Conservation (phyloP, 2,113 vertebrate species). For the Prolemur simus region DNA sequence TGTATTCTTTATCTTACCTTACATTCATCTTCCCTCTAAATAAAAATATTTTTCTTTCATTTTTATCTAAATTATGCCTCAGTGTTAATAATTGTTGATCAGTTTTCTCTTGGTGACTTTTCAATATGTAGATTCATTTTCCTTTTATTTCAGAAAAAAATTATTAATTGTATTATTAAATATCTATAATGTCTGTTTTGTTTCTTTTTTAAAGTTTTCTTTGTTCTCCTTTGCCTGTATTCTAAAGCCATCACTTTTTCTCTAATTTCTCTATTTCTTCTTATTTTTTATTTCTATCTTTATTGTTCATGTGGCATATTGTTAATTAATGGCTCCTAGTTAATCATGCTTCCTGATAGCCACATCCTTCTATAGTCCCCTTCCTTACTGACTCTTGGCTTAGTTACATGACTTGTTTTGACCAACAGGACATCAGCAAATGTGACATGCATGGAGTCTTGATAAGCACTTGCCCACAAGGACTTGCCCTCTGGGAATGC, state of each 20-base stretch:
- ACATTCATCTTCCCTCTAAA: not conserved
- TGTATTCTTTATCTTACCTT: not conserved
- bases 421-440: not conserved
- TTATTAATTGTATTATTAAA: not conserved
- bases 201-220: not conserved
- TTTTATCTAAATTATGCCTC: conserved; percentile 2
- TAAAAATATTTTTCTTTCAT: not conserved
- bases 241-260: not conserved
- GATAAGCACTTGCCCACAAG: not conserved
- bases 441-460: not conserved
- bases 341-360: not conserved
- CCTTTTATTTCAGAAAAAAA: not conserved
- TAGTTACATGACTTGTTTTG: not conserved
- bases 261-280: not conserved
- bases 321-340: not conserved
- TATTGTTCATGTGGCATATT: not conserved
- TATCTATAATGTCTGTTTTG: not conserved
- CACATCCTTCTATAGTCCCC: not conserved
- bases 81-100: not conserved
- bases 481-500: not conserved
- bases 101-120: not conserved
- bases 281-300: not conserved
- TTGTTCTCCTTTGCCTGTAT: not conserved
- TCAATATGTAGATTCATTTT: not conserved
- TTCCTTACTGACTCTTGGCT: not conserved